These are phyloP conservation scores for Coracias cyanogaster DNA, from an alignment of 2,797 vertebrate genomes.

Conservation along the genomic window DNA sequence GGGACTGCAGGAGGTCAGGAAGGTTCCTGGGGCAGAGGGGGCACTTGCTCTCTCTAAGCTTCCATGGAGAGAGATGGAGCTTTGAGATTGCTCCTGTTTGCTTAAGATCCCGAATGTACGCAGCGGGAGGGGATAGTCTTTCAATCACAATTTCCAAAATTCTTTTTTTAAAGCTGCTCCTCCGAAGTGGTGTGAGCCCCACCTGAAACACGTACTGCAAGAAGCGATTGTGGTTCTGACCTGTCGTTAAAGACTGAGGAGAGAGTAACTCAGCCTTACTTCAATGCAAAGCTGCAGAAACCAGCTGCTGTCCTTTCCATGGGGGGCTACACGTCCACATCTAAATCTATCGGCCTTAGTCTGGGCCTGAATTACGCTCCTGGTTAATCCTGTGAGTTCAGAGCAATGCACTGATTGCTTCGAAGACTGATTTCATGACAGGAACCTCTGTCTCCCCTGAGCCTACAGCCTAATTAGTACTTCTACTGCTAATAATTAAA, in stretches of 20 bases:
- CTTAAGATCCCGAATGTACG: not conserved
- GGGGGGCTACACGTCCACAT: fast-evolving
- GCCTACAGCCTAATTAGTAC: not conserved
- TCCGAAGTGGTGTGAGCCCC: not conserved
- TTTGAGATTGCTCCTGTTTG: not conserved
- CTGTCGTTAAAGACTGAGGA: not conserved
- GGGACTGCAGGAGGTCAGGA: not conserved
- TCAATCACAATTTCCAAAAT: not conserved
- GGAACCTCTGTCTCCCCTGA: not conserved
- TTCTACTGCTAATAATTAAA: not conserved
- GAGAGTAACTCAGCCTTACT: not conserved
- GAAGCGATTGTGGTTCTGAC: not conserved
- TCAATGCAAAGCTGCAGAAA: not conserved
- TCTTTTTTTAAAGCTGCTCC: not conserved
- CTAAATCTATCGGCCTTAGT: not conserved
- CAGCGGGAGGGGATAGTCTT: not conserved
- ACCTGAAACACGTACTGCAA: not conserved
- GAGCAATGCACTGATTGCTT: not conserved
- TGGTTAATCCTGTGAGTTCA: not conserved
- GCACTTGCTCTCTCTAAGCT: not conserved
- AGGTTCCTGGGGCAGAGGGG: not conserved
- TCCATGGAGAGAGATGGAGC: not conserved
- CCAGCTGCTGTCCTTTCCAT: not conserved
- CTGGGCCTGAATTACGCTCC: not conserved
- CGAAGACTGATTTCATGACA: not conserved